phyloP scores from a whole-genome alignment of 2,888 invertebrate genomes.

The Synergus gifuensis region DNA sequence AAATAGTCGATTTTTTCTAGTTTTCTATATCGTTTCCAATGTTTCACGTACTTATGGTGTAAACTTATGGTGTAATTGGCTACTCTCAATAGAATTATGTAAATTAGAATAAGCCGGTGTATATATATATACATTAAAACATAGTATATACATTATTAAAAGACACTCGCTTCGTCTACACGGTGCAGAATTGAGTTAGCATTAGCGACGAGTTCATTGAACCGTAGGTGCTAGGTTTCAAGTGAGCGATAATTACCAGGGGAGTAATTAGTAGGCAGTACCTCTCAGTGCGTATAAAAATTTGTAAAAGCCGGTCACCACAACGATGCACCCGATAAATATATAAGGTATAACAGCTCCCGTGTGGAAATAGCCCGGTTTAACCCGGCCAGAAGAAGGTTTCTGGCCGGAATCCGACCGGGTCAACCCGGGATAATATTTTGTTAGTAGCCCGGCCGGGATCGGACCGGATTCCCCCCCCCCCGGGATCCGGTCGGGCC shows the following conservation, averaged over 20 bases:
- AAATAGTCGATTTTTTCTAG: no score
- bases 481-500: no score
- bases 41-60: no score
- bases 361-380: no score
- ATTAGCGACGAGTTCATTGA: neutral
- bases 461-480: no score
- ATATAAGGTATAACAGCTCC: no score
- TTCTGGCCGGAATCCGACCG: no score
- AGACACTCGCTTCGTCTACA: neutral
- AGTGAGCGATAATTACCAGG: neutral
- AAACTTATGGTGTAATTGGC: neutral
- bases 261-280: neutral
- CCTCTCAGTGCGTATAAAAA: neutral
- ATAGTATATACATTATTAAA: no score
- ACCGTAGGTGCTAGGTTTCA: neutral
- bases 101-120: neutral
- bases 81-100: neutral
- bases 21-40: neutral
- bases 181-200: neutral
- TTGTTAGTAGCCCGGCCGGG: no score
- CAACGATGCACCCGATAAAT: neutral
- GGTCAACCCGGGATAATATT: no score
- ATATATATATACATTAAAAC: no score
- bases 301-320: neutral
- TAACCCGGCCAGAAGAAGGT: no score